Evolutionary conservation across 2,113 vertebrate genomes (phyloP), one percentile per base, ranked within the genome.

Genomic region (Melospiza melodia): DNA sequence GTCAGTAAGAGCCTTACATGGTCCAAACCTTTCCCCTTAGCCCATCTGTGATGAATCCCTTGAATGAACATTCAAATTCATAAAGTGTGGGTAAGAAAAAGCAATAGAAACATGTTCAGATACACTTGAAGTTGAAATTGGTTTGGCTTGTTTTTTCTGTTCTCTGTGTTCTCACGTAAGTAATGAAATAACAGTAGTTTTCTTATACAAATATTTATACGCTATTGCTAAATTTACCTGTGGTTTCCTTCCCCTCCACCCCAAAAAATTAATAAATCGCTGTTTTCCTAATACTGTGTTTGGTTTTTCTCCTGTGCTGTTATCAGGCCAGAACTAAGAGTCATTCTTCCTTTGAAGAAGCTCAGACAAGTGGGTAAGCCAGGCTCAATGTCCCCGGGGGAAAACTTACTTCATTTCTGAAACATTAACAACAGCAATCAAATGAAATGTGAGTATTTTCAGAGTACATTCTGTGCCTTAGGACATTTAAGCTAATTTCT

Each of bases 371-470:
- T 90, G 95, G 94, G 83, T 92, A 96, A 96, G 95, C 88, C 94
- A 96, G 89, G 87, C 93, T 94, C 90, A 91, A 81, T 91, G 92
- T 91, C 95, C 95, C 58, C 17, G 1, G 90, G 95, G 94, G 93
- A 93, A 96, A 92, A 94, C 93, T 97, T 97, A 96, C 96, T 96
- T 97, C 94, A 97, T 97, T 97, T 97, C 94, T 97, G 95, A 97
- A 97, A 97, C 95, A 97, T 97, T 97, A 97, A 96, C 96, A 97
- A 94, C 97, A 96, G 96, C 96, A 97, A 97, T 97, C 97, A 97
- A 96, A 95, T 96, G 97, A 97, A 97, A 97, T 97, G 97, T 96
- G 96, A 97, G 96, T 94, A 95, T 96, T 97, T 97, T 96, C 90
- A 97, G 95, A 95, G 96, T 96, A 97, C 97, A 96, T 97, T 95